These are phyloP conservation scores for Patella vulgata DNA, from an alignment of 1,140 invertebrate species.

Conservation along the genomic window DNA sequence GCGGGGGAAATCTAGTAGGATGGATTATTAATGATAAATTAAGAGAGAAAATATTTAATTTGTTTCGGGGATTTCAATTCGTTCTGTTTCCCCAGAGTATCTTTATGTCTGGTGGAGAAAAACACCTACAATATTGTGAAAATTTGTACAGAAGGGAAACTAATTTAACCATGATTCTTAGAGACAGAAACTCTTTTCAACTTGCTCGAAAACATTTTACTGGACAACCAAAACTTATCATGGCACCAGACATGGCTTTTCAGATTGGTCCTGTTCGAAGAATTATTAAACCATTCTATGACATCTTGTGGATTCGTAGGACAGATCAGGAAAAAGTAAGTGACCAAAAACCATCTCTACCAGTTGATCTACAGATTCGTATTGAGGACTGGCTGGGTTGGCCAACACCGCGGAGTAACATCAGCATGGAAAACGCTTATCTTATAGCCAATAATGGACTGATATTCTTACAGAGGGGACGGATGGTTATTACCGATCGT, in stretches of 20 bases:
- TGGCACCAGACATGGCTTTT: slow-evolving; percentile 16
- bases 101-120: neutral
- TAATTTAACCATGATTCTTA: neutral
- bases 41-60: neutral
- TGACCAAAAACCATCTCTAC: neutral
- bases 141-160: slow-evolving; percentile 3
- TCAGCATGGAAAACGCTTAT: neutral
- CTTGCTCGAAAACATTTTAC: slow-evolving; percentile 3
- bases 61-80: slow-evolving; percentile 3
- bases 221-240: neutral
- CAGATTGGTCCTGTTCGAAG: slow-evolving; percentile 13
- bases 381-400: slow-evolving; percentile 1
- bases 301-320: slow-evolving; percentile 10
- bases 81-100: slow-evolving; percentile 16
- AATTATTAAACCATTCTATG: slow-evolving; percentile 6
- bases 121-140: slow-evolving; percentile 13
- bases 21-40: slow-evolving; percentile 2
- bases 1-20: slow-evolving; percentile 16
- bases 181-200: slow-evolving; percentile 2
- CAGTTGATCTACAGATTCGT: neutral
- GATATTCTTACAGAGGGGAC: slow-evolving; percentile 6
- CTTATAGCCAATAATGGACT: slow-evolving; percentile 6
- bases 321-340: neutral
- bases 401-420: neutral
- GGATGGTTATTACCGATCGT: slow-evolving; percentile 20